Evolutionary conservation across 1,140 invertebrate species (phyloP).

Genomic region (Danaus melanippus): DNA sequence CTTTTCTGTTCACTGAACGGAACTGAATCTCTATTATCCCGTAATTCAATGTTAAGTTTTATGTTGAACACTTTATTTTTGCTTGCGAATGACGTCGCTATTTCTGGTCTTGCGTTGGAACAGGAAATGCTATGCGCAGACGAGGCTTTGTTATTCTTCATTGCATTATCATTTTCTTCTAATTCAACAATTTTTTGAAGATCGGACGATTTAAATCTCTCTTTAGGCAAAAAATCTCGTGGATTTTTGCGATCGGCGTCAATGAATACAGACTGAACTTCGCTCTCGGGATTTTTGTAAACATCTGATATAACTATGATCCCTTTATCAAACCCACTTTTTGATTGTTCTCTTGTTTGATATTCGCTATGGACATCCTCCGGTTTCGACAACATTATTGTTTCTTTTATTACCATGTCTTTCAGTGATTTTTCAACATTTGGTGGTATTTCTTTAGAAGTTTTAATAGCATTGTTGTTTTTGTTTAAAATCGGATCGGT

Average conservation of each 20-base stretch:
- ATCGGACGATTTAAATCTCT: too few relatives aligned
- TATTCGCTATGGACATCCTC: background rate
- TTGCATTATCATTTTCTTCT: too few relatives aligned
- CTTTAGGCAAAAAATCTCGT: too few relatives aligned
- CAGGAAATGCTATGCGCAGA: too few relatives aligned
- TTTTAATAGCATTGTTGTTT: conserved; percentile 1
- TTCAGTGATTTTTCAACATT: background rate
- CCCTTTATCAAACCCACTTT: conserved; percentile 7
- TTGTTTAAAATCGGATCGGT: background rate
- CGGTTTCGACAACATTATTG: background rate
- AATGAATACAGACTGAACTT: conserved; percentile 8
- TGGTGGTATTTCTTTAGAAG: background rate
- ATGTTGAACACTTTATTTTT: too few relatives aligned
- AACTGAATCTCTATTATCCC: too few relatives aligned
- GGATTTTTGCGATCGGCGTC: conserved; percentile 6
- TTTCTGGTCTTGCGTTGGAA: too few relatives aligned
- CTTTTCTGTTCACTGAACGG: too few relatives aligned
- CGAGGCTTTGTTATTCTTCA: too few relatives aligned
- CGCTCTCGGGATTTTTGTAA: conserved; percentile 21
- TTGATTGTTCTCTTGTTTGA: background rate
- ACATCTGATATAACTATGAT: conserved; percentile 15
- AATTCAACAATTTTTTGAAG: too few relatives aligned
- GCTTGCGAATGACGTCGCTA: too few relatives aligned
- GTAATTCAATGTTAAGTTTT: too few relatives aligned
- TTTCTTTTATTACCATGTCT: conserved; percentile 2